Percentiles rank a stretch among this genome's conserved stretches.
Conservation (phyloP, 1,140 invertebrate species). For the Campoletis sonorensis region DNA sequence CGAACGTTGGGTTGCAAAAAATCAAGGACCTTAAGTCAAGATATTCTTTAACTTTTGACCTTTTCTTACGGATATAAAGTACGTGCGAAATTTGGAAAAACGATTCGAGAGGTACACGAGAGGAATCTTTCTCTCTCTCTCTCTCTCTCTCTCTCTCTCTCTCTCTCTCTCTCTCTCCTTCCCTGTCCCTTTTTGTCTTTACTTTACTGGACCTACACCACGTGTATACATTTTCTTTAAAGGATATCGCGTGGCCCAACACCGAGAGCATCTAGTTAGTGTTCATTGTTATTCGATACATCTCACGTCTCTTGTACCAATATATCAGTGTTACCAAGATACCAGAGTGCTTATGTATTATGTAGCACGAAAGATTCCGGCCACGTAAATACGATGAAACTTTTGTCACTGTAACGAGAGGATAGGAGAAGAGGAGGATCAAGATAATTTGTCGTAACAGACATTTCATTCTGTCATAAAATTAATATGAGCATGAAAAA, state of each 20-base stretch:
- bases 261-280: constrained; percentile 36
- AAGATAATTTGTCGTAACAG: neutral
- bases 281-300: constrained; percentile 42
- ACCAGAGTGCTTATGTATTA: constrained; percentile 28
- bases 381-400: neutral
- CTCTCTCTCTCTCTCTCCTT: neutral
- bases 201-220: neutral
- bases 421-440: neutral
- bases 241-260: constrained; percentile 34
- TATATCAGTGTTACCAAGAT: constrained; percentile 14
- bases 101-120: too few species aligned
- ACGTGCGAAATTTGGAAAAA: too few species aligned
- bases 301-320: neutral
- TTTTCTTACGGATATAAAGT: too few species aligned
- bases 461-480: neutral
- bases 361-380: constrained; percentile 19
- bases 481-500: too few species aligned
- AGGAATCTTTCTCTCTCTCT: too few species aligned
- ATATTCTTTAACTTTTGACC: too few species aligned
- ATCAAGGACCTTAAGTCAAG: neutral
- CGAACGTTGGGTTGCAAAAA: neutral
- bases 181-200: too few species aligned
- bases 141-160: neutral
- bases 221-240: neutral
- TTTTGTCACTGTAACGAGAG: neutral